These are phyloP conservation scores for Drosophila melanogaster DNA, from an alignment of 1,140 invertebrate genomes.

Conservation along the genomic window Release_6_plus_ISO1_MT NC_004354.4:18701001-18701500, in stretches of 20 bases:
- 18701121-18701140: conserved; percentile 32
- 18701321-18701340: background rate
- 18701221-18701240: background rate
- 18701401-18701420: conserved; percentile 68
- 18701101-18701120: conserved; percentile 63
- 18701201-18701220: background rate
- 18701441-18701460: conserved; percentile 50
- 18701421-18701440: conserved; percentile 19
- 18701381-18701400: conserved; percentile 1
- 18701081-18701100: conserved; percentile 66
- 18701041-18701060: conserved; percentile 56
- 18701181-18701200: background rate
- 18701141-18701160: conserved; percentile 66
- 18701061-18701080: conserved; percentile 34
- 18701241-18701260: conserved; percentile 2
- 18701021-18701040: conserved; percentile 22
- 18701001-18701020: background rate
- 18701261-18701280: conserved; percentile 22
- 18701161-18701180: conserved; percentile 9
- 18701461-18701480: conserved; percentile 26
- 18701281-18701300: conserved; percentile 33
- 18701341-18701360: conserved; percentile 56
- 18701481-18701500: conserved; percentile 63
- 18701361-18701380: conserved; percentile 23
- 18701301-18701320: background rate